These are phyloP conservation scores for Scyliorhinus canicula DNA, from an alignment of 2,797 vertebrate species.

Conservation along the genomic window DNA sequence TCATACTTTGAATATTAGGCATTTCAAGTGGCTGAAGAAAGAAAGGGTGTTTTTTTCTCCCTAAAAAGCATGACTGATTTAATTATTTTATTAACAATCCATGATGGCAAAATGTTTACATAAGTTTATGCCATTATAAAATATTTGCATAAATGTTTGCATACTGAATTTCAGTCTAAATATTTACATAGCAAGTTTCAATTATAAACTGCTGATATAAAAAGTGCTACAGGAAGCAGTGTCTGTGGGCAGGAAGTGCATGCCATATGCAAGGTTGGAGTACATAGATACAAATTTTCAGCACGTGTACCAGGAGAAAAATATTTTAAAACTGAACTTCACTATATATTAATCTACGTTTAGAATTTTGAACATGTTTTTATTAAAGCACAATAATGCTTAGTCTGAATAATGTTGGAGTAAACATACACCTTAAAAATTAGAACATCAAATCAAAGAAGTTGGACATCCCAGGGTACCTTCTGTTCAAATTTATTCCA, in stretches of 20 bases:
- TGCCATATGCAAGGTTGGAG: neutral
- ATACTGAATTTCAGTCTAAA: conserved; percentile 19
- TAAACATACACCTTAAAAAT: neutral
- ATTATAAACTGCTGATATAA: neutral
- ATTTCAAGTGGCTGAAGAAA: neutral
- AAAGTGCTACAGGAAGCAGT: neutral
- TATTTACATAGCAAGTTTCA: neutral
- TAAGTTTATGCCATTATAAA: neutral
- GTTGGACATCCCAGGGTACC: neutral
- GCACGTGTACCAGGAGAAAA: neutral
- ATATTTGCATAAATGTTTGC: conserved; percentile 13
- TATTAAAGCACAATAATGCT: neutral
- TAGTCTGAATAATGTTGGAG: neutral
- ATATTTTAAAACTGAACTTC: neutral
- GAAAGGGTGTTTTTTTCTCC: neutral
- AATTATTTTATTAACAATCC: conserved; percentile 12
- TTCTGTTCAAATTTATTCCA: neutral
- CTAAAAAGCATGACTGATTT: neutral
- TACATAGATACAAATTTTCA: neutral
- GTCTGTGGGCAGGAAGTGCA: neutral
- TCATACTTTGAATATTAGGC: neutral
- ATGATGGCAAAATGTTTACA: neutral
- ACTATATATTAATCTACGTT: neutral
- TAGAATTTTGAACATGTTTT: neutral
- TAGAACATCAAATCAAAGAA: neutral